Conservation (phyloP, 2,113 vertebrate genomes). For the Podarcis muralis region DNA sequence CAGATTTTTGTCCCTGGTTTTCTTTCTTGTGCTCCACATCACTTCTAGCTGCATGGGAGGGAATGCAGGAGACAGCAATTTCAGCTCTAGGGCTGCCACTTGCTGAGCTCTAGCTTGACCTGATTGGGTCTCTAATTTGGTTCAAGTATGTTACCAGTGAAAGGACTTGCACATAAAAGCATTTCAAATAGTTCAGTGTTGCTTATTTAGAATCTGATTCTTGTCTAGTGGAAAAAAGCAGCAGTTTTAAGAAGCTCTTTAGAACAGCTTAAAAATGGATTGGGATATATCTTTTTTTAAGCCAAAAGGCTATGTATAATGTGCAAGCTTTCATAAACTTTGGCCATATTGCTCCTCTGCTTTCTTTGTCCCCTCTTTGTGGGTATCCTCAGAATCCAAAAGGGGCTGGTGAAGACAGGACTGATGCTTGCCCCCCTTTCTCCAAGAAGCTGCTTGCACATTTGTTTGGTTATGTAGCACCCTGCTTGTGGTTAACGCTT, state of each 20-base stretch:
- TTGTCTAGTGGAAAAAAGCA: not conserved
- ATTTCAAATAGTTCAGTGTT: not conserved
- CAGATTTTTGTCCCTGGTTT: not conserved
- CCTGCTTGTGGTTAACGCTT: too few species aligned
- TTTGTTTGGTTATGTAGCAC: slow-evolving; percentile 32
- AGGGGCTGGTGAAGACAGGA: slow-evolving; percentile 58
- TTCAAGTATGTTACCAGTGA: not conserved
- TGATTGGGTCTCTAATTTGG: not conserved
- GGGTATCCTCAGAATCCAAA: slow-evolving; percentile 41
- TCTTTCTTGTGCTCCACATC: not conserved
- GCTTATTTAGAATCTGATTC: slow-evolving; percentile 14
- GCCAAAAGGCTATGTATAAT: not conserved
- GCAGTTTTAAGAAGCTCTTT: not conserved
- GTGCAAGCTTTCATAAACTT: slow-evolving; percentile 2
- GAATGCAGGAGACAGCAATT: too few species aligned
- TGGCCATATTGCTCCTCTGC: not conserved
- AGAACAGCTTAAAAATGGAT: not conserved
- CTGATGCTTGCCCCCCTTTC: slow-evolving; percentile 14
- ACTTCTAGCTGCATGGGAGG: not conserved
- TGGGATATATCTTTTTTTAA: not conserved
- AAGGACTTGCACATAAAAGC: not conserved
- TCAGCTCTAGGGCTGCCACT: too few species aligned
- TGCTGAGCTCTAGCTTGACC: not conserved
- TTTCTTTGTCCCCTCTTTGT: slow-evolving; percentile 34
- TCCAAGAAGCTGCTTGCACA: not conserved